Conservation (phyloP, 2,113 vertebrate species). For the Antechinus stuartii region DNA sequence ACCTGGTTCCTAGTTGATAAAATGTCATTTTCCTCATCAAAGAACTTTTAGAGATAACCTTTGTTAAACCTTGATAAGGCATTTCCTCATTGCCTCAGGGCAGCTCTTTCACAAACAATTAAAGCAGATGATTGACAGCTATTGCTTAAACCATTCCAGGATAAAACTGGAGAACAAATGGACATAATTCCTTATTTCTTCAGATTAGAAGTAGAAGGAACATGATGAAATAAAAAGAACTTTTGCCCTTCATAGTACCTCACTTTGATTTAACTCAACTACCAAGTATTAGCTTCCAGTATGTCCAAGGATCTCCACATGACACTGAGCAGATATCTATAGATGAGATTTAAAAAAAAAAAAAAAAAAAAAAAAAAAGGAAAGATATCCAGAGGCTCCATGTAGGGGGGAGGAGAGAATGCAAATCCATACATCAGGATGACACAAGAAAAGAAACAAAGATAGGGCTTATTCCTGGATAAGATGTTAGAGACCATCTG, state of each 20-base stretch:
- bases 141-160: background rate
- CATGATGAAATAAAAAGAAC: background rate
- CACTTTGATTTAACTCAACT: background rate
- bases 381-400: background rate
- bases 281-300: background rate
- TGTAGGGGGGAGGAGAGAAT: background rate
- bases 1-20: slow-evolving; percentile 72
- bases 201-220: background rate
- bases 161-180: background rate
- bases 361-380: background rate
- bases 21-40: slow-evolving; percentile 29
- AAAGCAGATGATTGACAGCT: background rate
- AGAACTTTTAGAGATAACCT: slow-evolving; percentile 57
- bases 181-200: background rate
- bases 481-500: background rate
- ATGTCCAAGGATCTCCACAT: background rate
- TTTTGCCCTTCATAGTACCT: background rate
- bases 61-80: slow-evolving; percentile 66
- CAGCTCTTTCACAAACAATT: background rate
- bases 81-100: slow-evolving; percentile 36
- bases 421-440: background rate
- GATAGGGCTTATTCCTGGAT: no score
- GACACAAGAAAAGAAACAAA: background rate
- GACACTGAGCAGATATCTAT: background rate
- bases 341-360: background rate